These are phyloP conservation scores for Chouioia cunea DNA, from an alignment of 2,888 invertebrate species.

Conservation along the genomic window DNA sequence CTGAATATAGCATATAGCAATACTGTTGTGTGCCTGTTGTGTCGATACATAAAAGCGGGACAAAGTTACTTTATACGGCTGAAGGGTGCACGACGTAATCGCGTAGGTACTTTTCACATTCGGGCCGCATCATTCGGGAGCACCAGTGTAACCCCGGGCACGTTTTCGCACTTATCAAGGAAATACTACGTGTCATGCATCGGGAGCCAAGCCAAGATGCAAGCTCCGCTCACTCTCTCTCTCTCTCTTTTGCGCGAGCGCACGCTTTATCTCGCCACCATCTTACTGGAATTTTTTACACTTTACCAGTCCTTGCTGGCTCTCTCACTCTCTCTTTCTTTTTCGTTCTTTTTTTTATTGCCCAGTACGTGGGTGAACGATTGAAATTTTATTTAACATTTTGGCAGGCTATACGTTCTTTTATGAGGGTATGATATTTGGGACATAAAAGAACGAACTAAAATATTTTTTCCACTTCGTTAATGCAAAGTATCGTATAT, in stretches of 20 bases:
- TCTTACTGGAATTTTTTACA: slow-evolving; percentile 28
- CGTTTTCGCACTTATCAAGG: slow-evolving; percentile 48
- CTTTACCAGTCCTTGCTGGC: neutral
- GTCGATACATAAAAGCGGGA: neutral
- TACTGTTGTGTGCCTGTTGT: no score
- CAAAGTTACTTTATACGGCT: slow-evolving; percentile 29
- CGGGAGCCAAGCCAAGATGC: slow-evolving; percentile 45
- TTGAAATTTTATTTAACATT: slow-evolving; percentile 37
- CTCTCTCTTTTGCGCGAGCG: neutral
- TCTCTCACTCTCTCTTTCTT: neutral
- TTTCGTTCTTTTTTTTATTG: slow-evolving; percentile 13
- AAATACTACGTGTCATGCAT: slow-evolving; percentile 50
- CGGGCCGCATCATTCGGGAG: slow-evolving; percentile 41
- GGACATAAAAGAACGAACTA: no score
- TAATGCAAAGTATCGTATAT: no score
- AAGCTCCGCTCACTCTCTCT: slow-evolving; percentile 23
- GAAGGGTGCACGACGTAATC: slow-evolving; percentile 24
- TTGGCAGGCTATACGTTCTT: neutral
- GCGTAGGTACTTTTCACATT: slow-evolving; percentile 44
- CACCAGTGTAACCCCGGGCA: slow-evolving; percentile 36
- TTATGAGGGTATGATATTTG: no score
- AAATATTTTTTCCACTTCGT: no score
- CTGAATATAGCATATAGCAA: no score
- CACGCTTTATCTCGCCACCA: slow-evolving; percentile 34
- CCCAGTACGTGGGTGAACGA: slow-evolving; percentile 15